Evolutionary conservation across 2,113 vertebrate species (phyloP).

Genomic region (Setophaga coronata): DNA sequence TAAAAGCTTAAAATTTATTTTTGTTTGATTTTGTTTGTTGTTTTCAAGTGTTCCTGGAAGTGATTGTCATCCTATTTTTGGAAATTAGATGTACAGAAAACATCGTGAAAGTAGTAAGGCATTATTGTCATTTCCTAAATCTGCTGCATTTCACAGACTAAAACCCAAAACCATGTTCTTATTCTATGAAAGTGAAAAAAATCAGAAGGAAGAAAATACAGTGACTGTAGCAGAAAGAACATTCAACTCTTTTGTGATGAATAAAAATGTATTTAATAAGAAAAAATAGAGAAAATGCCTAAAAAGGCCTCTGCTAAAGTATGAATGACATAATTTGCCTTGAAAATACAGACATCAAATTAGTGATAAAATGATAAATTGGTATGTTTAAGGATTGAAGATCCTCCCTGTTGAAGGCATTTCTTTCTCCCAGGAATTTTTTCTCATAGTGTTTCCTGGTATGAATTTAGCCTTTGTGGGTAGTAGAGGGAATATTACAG

Average conservation of each 20-base stretch:
- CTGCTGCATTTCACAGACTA: background rate
- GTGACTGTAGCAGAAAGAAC: background rate
- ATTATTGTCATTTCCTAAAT: background rate
- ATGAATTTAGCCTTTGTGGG: background rate
- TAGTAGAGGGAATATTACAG: background rate
- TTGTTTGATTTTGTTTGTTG: background rate
- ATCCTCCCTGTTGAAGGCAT: background rate
- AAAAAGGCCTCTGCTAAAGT: background rate
- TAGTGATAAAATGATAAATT: background rate
- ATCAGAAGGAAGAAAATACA: background rate
- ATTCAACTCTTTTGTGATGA: rapidly evolving
- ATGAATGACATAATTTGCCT: background rate
- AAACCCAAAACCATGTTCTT: background rate
- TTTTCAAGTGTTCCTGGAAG: background rate
- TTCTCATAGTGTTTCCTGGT: background rate
- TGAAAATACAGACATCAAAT: background rate
- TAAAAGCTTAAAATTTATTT: background rate
- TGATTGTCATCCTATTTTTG: background rate
- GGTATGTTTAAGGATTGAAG: background rate
- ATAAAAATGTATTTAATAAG: background rate
- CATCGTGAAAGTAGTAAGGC: background rate
- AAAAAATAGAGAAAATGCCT: background rate
- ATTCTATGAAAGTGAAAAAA: background rate
- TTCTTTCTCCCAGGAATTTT: background rate
- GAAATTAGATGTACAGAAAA: background rate